Base-by-base conservation (phyloP, 1,140 invertebrate genomes). In the Amyelois transitella region DNA sequence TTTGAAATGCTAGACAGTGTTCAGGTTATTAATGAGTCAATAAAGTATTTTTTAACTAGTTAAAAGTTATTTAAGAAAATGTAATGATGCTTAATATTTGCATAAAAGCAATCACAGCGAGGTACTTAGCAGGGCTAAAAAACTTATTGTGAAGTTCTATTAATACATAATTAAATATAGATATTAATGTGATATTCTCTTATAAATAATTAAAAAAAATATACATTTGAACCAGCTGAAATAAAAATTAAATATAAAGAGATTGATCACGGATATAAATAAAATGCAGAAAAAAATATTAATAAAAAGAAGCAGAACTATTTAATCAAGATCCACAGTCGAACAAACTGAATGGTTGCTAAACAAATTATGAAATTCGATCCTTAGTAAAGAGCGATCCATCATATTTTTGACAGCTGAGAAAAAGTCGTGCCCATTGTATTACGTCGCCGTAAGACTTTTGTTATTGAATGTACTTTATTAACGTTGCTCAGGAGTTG, bases 331-430 rank as follows among this genome's bases (percentile, higher is more conserved):
- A 50, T 62, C 64, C 47, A 69, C 65, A 77, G 81, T 77, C 72
- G 57, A 64, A 55, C 52, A 62, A 65, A 64, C 52, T 64, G 63
- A 78, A 75, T 69, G 72, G 61, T 66, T 58, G 64, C 65, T 60
- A 74, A 76, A 81, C 64, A 74, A 76, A 77, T 81, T 81, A 77
- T 80, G 80, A 78, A 83, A 83, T 68, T 65, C 56, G 77, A 81
- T 75, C 72, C 52, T 58, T 21, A 19, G 48, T 53, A 73, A 61
- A 74, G 62, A 65, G 55, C 69, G 72, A 81, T 83, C 77, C 78
- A 78, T 83, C 80, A 83, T 69, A 80, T 60, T 69, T 73, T 20
- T 83, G 80, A 81, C 80, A 80, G 76, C 65, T 58, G 62, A 51
- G 62, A 62, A 75, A 65, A 71, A 61, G 62, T 57, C 48, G 59